Conservation (phyloP, 2,113 vertebrate species). For the Cynoglossus semilaevis region DNA sequence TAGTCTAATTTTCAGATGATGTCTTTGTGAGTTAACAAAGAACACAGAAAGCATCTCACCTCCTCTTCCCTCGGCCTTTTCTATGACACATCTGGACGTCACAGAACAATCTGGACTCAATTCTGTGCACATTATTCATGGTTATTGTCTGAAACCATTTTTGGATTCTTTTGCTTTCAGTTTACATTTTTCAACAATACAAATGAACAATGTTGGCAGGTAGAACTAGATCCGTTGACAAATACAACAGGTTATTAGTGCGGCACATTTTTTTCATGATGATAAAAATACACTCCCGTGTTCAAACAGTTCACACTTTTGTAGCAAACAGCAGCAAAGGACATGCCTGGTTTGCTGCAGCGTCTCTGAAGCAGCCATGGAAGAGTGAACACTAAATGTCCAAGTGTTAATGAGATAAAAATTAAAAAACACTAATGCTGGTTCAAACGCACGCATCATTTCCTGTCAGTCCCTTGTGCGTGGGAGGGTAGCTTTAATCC, state of each 20-base stretch:
- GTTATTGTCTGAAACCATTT: no score
- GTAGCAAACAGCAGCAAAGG: neutral
- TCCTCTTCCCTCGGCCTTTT: no score
- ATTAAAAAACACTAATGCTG: neutral
- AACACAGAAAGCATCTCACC: no score
- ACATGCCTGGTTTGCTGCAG: neutral
- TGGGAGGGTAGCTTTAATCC: slow-evolving; percentile 1
- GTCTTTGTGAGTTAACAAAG: no score
- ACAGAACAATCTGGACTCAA: no score
- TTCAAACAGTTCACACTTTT: neutral
- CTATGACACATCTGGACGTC: no score
- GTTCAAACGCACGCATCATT: slow-evolving; percentile 7
- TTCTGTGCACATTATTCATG: no score
- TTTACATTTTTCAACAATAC: no score
- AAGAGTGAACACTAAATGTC: neutral
- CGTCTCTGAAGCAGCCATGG: neutral
- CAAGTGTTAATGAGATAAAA: neutral
- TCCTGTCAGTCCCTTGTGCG: slow-evolving; percentile 1
- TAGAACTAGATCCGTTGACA: no score
- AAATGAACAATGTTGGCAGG: neutral
- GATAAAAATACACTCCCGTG: neutral
- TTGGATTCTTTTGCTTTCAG: no score
- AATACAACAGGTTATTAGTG: no score
- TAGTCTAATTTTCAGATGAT: no score
- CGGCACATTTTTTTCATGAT: neutral